Conservation (phyloP, 2,797 vertebrate genomes). For the Labeo calbasu region DNA sequence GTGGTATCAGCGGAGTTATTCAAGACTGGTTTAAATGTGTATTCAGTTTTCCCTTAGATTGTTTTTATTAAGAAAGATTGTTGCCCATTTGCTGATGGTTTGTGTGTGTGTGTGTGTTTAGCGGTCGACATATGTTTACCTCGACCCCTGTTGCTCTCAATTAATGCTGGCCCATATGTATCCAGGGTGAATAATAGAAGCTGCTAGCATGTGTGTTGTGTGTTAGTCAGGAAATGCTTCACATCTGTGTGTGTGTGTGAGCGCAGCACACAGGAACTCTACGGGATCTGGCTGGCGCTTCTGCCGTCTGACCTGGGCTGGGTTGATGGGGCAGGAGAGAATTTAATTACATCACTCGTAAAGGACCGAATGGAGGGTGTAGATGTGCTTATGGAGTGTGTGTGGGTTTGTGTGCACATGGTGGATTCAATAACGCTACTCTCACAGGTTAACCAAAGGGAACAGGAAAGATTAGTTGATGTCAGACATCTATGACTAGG, state of each 20-base stretch:
- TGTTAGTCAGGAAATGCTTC: conserved; percentile 24
- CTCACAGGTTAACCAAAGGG: conserved; percentile 38
- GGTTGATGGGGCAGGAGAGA: conserved; percentile 44
- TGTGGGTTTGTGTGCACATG: conserved; percentile 18
- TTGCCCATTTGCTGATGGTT: background rate
- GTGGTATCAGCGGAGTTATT: background rate
- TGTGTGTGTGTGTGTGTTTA: conserved; percentile 28
- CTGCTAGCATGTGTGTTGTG: conserved; percentile 18
- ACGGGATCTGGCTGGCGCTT: conserved; percentile 20
- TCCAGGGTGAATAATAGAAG: conserved; percentile 35
- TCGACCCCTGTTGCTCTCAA: conserved; percentile 60
- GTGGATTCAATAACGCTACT: conserved; percentile 43
- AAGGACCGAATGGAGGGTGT: conserved; percentile 6
- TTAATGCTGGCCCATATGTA: conserved; percentile 58
- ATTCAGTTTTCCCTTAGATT: background rate
- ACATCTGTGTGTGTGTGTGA: background rate
- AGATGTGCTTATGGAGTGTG: conserved; percentile 6
- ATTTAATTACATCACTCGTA: conserved; percentile 39
- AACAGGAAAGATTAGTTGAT: conserved; percentile 5
- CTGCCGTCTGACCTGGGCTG: conserved; percentile 8
- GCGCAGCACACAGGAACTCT: background rate
- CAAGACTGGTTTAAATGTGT: background rate
- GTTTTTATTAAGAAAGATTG: conserved; percentile 10
- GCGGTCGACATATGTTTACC: conserved; percentile 60
- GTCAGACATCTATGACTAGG: background rate